These are phyloP conservation scores for Asbolus verrucosus DNA, from an alignment of 1,140 invertebrate species.

Conservation along the genomic window DNA sequence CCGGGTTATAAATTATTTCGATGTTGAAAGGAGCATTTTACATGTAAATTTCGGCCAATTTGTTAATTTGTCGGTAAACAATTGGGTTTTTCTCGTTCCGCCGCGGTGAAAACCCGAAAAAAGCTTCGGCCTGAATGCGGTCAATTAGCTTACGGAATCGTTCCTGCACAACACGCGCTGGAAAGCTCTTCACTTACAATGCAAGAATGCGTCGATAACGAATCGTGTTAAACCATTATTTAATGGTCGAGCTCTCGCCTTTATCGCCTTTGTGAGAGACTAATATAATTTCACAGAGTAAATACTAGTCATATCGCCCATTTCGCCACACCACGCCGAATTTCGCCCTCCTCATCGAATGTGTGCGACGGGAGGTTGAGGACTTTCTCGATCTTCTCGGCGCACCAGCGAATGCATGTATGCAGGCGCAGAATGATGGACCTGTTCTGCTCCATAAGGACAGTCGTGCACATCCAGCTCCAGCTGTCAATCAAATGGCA, in stretches of 20 bases:
- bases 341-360: no score
- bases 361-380: no score
- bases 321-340: no score
- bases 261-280: slow-evolving; percentile 22
- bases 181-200: slow-evolving; percentile 36
- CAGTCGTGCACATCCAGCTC: slow-evolving; percentile 48
- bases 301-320: no score
- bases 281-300: slow-evolving; percentile 38
- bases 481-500: slow-evolving; percentile 50
- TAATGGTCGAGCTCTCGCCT: slow-evolving; percentile 33
- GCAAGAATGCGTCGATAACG: slow-evolving; percentile 33
- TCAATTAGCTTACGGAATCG: slow-evolving; percentile 6
- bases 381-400: no score
- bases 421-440: slow-evolving; percentile 43
- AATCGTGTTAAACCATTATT: slow-evolving; percentile 40
- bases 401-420: slow-evolving; percentile 40
- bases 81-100: background rate
- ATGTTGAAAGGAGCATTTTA: slow-evolving; percentile 25
- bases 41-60: slow-evolving; percentile 12
- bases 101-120: background rate
- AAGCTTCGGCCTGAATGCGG: background rate
- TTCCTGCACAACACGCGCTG: slow-evolving; percentile 19
- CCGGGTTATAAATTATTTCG: slow-evolving; percentile 48
- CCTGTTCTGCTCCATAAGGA: slow-evolving; percentile 41
- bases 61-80: background rate